Evolutionary conservation across 2,888 invertebrate genomes (phyloP), one percentile per base, ranked within the genome.

Genomic region (Colletes collaris): DNA sequence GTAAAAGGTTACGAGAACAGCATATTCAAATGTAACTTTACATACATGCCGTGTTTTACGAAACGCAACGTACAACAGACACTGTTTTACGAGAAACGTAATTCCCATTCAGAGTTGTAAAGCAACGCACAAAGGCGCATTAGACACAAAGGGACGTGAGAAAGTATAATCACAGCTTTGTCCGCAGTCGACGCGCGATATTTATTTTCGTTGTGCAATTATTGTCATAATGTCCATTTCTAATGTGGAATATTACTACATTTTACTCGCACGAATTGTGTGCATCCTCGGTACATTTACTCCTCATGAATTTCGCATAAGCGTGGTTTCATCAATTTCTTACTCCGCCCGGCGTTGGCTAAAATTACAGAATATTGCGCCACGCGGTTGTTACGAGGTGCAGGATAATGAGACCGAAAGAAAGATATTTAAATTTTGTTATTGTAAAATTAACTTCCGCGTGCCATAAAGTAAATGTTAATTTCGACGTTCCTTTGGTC

Each of bases 201-300:
- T 76, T 78, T 70, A 76, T 65, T 69, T 75, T 69, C 64, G 27
- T 75, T 46, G 64, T 19, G 53, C 59, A 78, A 76, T 69, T 76
- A 71, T 64, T 71, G 53, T 67, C 63, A 52, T 62, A 71, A 67
- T 59, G 56, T 40, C 53, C 56, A 58, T 59, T 56, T 44, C 70
- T 37, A 56, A 56, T 59, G 66, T 53, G 11, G 11, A 66, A 52
- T 56, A 27, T 16, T 19, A 27, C 35, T 4, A 6, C 50, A 35
- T 64, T 68, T 46, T 63, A 16, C 35, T 50, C 64, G 19, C 49
- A 13, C 35, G 65, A 69, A 65, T 64, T 27, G 27, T 69, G 40
- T 40, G 8, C 67, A n/a, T 53, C 19, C 16, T 16, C 7, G 10
- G 52, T 16, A 16, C 35, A 49, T 46, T 66, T 59, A 27, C n/a